Percentiles rank a stretch among this genome's conserved stretches.
phyloP scores from a whole-genome alignment of 2,797 vertebrate species.

The Falco berigora region DNA sequence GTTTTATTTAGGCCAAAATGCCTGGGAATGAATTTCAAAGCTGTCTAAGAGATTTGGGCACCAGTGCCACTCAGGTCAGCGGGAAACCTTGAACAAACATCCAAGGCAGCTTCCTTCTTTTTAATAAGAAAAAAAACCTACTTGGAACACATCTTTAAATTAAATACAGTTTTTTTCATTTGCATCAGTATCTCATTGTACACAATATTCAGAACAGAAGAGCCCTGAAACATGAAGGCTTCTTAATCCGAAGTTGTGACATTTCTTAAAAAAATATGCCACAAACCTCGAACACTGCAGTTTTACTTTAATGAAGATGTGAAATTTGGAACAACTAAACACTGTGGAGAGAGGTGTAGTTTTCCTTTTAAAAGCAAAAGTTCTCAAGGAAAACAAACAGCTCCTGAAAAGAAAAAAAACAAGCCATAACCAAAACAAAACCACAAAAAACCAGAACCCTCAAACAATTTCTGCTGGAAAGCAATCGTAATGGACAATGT shows the following conservation, averaged over 20 bases:
- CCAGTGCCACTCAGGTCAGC: neutral
- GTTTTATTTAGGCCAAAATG: neutral
- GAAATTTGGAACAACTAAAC: neutral
- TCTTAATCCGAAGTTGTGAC: neutral
- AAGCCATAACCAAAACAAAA: neutral
- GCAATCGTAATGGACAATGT: neutral
- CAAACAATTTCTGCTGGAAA: neutral
- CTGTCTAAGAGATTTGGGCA: neutral
- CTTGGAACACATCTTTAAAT: neutral
- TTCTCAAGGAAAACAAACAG: neutral
- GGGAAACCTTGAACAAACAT: neutral
- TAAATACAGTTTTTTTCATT: neutral
- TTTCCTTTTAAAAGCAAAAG: neutral
- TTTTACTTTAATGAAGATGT: neutral
- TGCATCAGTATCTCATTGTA: neutral
- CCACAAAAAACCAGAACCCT: rapidly evolving
- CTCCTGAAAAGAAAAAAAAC: neutral
- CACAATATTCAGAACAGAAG: neutral
- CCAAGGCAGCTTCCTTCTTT: neutral
- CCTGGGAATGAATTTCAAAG: neutral
- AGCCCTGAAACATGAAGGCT: neutral
- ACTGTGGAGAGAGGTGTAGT: neutral
- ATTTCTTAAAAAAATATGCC: neutral
- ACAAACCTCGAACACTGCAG: neutral
- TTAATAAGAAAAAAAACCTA: neutral